Conservation (phyloP, 2,888 invertebrate species). For the Dryobota labecula region DNA sequence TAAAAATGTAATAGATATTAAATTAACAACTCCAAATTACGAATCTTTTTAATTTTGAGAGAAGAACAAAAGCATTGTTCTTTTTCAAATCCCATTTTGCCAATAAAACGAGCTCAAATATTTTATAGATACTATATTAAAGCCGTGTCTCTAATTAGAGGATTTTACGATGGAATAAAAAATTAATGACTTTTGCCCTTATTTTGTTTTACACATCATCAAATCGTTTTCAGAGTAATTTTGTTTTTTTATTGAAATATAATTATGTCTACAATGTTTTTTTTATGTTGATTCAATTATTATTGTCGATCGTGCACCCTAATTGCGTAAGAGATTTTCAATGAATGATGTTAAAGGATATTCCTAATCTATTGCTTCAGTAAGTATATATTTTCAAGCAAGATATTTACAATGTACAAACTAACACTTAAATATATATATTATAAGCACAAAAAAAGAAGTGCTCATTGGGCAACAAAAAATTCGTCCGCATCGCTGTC, state of each 20-base stretch:
- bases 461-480: too few species aligned
- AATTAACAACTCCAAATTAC: neutral
- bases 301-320: too few species aligned
- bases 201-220: neutral
- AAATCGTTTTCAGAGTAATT: neutral
- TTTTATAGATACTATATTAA: neutral
- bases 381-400: too few species aligned
- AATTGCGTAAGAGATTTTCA: too few species aligned
- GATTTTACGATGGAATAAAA: slow-evolving; percentile 1
- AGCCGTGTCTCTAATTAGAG: neutral
- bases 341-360: too few species aligned
- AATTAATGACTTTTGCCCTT: slow-evolving; percentile 7
- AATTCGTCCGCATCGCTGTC: too few species aligned
- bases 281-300: neutral
- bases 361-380: too few species aligned
- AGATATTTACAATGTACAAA: too few species aligned
- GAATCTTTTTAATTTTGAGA: neutral
- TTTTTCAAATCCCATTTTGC: neutral
- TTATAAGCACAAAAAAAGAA: too few species aligned
- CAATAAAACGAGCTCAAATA: neutral
- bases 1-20: too few species aligned
- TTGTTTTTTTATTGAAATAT: neutral
- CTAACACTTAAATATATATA: too few species aligned
- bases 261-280: neutral
- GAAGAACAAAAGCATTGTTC: neutral